Base-by-base conservation (phyloP, 2,888 invertebrate species). In the Unio delphinus region DNA sequence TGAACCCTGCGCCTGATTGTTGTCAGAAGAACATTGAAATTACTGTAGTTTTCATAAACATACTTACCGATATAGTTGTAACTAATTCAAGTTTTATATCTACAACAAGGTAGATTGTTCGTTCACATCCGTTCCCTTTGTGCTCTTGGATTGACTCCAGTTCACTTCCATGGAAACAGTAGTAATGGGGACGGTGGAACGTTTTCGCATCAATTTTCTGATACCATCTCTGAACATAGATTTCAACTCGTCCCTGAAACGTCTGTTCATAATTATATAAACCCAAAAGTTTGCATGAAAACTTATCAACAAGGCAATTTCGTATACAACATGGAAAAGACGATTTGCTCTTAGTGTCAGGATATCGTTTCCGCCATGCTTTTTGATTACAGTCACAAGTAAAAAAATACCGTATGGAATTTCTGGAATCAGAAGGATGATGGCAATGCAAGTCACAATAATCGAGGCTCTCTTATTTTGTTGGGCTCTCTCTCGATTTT, bases 281-380 rank as follows among this genome's bases (percentile, higher is more conserved):
- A 75, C 72, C 75, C 75, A 78, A 67, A 78, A 78, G 67, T 78
- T 78, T 4, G 73, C 71, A 56, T 78, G 77, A 61, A 73, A 78
- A 26, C 68, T 72, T 0, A 75, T 55, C 3, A 78, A 68, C 4
- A 75, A 61, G n/a, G 67, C 67, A 23, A 75, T 62, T 23, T 78
- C 75, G 20, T 73, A 73, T 2, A 68, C 64, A 30, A 67, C 65
- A 55, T 64, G 61, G 26, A 68, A 59, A 20, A 60, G 66, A 3
- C 72, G 67, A 55, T 73, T 73, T 18, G 63, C 67, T 23, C 62
- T 61, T 7, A 69, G 61, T 20, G 66, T 26, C 28, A 75, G 59
- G 18, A 65, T 54, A 18, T 34, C 26, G 20, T 62, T 45, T 3
- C 61, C 57, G 11, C 64, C 45, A 23, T 69, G 70, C 20, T 26